Base-by-base conservation (phyloP, 2,888 invertebrate genomes). In the Cephus nigrinus region DNA sequence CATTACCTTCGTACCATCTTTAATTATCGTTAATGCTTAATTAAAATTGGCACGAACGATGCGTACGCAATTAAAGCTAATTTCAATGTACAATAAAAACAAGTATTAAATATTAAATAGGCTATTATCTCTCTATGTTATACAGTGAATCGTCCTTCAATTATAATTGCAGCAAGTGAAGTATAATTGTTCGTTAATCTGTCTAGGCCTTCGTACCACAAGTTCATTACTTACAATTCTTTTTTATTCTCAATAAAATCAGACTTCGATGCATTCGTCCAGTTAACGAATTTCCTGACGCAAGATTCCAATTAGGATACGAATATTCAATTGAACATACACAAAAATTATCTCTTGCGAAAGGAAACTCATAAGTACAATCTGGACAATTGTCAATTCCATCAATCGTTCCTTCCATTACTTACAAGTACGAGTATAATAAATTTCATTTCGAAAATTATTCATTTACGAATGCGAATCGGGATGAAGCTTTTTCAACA, bases 91-190 rank as follows among this genome's bases (percentile, higher is more conserved):
- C 74, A 75, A 74, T 74, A 77, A 36, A 77, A 77, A 77, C 74
- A 74, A 40, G 40, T 69, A 75, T 74, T 77, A 75, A 75, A 77
- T 77, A 77, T 77, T 77, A 77, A 77, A 77, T 77, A 77, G 74
- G 69, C 77, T 77, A 77, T 73, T 77, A 73, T 33, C 76, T 75
- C 23, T 55, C 55, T 74, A 77, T 75, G 74, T 75, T 75, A 77
- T 74, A 71, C 75, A 35, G 71, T 9, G 33, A 75, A 75, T 71
- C 74, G 74, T 77, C 69, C 55, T 32, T 55, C 12, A 75, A 35
- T 73, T 32, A 40, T 35, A 69, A 74, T 77, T 71, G 11, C 74
- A 76, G 36, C 23, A 23, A 55, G 23, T 55, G 55, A 55, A 55
- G 9, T 55, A 55, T 9, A 55, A 55, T 55, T 55, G 9, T 23